Base-by-base conservation (phyloP, 2,113 vertebrate species). In the Glareola pratincola region DNA sequence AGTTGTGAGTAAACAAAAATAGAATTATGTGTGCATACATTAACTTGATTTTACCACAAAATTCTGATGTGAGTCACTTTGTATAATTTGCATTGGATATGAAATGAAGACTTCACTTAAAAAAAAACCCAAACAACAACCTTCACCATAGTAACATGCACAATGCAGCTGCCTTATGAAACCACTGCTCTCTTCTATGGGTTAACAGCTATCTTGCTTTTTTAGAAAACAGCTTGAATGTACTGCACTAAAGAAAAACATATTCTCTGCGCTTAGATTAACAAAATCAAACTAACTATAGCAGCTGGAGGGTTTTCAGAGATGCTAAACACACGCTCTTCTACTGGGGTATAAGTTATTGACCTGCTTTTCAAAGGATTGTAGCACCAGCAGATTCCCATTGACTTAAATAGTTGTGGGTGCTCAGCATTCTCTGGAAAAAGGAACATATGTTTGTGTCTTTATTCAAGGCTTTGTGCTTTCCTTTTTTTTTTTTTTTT, bases 271-370 rank as follows among this genome's bases (percentile, higher is more conserved):
- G 36, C 89, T 92, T 94, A 95, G 89, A 96, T 95, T 95, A 96
- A 88, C 94, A 94, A 89, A 96, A 95, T 87, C 80, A 92, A 95
- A 88, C 95, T 89, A 95, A 91, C 95, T 96, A 76, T 92, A 95
- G 91, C 83, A 96, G 94, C 96, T 95, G 92, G 91, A 95, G 92
- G 80, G 95, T 95, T 97, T 96, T 96, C 93, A 96, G 88, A 92
- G 94, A 92, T 95, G 88, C 92, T 94, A 93, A 96, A 88, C 82
- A 59, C 74, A 93, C 6, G 14, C 64, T 95, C 4, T 89, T 96
- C 69, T 91, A 64, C 80, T 79, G 86, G 73, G 76, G 48, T 95
- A 56, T 96, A 94, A 95, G 92, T 96, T 97, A 95, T 76, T 96
- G 95, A 96, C 92, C 92, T 94, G 91, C 77, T 94, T 97, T 95